Evolutionary conservation across 1,140 invertebrate genomes (phyloP), one percentile per base, ranked within the genome.

Genomic region (Brachystomella parvula): DNA sequence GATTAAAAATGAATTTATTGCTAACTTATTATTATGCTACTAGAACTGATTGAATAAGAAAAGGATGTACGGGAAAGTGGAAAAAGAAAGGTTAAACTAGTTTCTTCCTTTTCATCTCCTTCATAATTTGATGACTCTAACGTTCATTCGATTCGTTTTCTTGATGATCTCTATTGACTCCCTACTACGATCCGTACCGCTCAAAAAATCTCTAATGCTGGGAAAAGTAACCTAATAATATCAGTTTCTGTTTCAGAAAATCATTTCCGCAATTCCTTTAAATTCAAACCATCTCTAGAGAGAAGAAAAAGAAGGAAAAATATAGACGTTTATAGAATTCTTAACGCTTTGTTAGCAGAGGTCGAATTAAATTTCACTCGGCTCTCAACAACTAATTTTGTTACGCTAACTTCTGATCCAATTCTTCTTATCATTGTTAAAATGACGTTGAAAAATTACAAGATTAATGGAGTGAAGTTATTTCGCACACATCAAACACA

Each of bases 81-180:
- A 61, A 44, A 39, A 26, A 28, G 33, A 61, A 26, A 61, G 60
- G 6, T 39, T 9, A 39, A 39, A 6, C 49, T 24, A 15, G 15
- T 53, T n/a, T 53, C 21, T 60, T 24, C 57, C 60, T 47, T 57
- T 64, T 31, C 49, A 53, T 53, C 49, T 53, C 21, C 24, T 53
- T 58, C 53, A 62, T 69, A 68, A 73, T 68, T 65, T 68, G 71
- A 72, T 68, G 69, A 71, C 67, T 69, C 64, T 73, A 72, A 73
- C 69, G 70, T 67, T 74, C 69, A 74, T 74, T 74, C 72, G 73
- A 74, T 74, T 74, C 68, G 73, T 74, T 74, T 73, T 70, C 72
- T 69, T 73, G 70, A 73, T 74, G 73, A 74, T 56, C 63, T 67
- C 63, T 59, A 24, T 62, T 62, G 3, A 26, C 15, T 3, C 19